Base-by-base conservation (phyloP, 2,113 vertebrate species). In the Thoracochromis brauschi region DNA sequence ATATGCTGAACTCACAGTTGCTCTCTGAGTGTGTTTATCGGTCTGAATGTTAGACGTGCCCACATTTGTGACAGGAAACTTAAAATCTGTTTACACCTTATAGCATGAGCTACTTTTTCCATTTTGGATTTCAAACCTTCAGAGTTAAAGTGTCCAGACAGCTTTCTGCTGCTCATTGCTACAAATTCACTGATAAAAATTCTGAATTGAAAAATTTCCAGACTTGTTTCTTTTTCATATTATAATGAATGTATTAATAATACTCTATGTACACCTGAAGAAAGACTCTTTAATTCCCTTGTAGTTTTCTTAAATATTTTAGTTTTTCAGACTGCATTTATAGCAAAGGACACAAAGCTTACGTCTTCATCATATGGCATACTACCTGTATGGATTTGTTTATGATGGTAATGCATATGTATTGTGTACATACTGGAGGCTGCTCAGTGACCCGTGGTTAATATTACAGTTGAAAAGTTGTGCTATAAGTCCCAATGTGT, bases 181-280 rank as follows among this genome's bases (percentile, higher is more conserved):
- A 57, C 54, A 57, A 57, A 51, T 51, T 49, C 47, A 49, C 47
- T 19, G 16, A 9, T n/a, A 51, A n/a, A 51, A n/a, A 49, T 49
- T 49, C 47, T 49, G 8, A 49, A 49, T 9, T 49, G 47, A 19
- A 49, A 49, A 0, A 3, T 49, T 7, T 57, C 54, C 55, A 29
- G 2, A 14, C 26, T 29, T 14, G 54, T 6, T 45, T 45, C 12
- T 47, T 94, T 94, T 93, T 93, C 87, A 87, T 94, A 92, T 86
- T 11, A 89, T 58, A 11, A 60, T 54, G 19, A 82, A 47, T 33
- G 49, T 90, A 86, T 54, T 82, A 51, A 45, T 88, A 49, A 49
- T 49, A 0, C 45, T 49, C 45, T 17, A 49, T 8, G 47, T 8
- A 49, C 45, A 17, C 14, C 17, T 19, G 13, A 12, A 14, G 3